Conservation (phyloP, 1,140 invertebrate genomes). For the Stratiolaelaps scimitus region DNA sequence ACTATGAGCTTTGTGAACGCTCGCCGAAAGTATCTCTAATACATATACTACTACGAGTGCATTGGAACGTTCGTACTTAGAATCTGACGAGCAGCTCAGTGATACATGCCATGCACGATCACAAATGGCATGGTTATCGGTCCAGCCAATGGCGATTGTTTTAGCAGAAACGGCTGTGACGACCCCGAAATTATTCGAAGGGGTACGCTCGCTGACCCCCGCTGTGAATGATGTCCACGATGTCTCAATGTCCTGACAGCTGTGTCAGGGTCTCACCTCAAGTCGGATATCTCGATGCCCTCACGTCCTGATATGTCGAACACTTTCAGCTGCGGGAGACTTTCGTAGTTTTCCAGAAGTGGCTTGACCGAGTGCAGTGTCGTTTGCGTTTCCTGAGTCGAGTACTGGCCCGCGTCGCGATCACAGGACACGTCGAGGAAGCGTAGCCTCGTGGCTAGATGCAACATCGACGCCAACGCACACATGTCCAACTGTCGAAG, state of each 20-base stretch:
- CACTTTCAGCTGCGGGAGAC: slow-evolving; percentile 51
- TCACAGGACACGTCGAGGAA: slow-evolving; percentile 55
- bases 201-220: neutral
- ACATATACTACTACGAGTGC: too few relatives aligned
- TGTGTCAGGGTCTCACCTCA: slow-evolving; percentile 39
- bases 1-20: too few relatives aligned
- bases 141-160: too few relatives aligned
- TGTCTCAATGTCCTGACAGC: slow-evolving; percentile 6
- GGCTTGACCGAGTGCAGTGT: slow-evolving; percentile 43
- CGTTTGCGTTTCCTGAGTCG: neutral
- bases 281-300: slow-evolving; percentile 46
- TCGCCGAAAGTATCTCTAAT: too few relatives aligned
- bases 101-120: too few relatives aligned
- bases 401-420: slow-evolving; percentile 39
- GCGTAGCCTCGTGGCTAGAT: slow-evolving; percentile 49
- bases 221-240: neutral
- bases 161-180: too few relatives aligned
- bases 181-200: too few relatives aligned
- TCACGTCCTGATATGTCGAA: slow-evolving; percentile 58
- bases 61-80: too few relatives aligned
- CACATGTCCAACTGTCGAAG: slow-evolving; percentile 45
- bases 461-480: slow-evolving; percentile 46
- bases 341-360: slow-evolving; percentile 44
- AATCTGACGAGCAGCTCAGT: too few relatives aligned
- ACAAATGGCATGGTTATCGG: too few relatives aligned